Evolutionary conservation across 2,797 vertebrate species (phyloP).

Genomic region (Enteromius afrohamiltoni): DNA sequence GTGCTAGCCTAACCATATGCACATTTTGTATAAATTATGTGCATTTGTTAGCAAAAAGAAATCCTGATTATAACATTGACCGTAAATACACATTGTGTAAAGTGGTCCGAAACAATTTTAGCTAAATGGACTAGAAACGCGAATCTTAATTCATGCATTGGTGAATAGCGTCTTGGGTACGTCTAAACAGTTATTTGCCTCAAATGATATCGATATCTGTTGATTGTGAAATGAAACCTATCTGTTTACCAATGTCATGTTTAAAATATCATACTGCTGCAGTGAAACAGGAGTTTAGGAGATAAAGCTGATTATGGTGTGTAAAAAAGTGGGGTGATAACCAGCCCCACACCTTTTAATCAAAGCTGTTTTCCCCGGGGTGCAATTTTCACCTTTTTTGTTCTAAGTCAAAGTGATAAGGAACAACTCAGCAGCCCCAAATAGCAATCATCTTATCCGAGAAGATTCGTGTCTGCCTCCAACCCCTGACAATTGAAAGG

Average conservation of each 20-base stretch:
- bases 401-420: slow-evolving; percentile 65
- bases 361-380: slow-evolving; percentile 69
- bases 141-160: not conserved
- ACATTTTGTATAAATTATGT: too few relatives aligned
- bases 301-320: slow-evolving; percentile 53
- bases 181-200: not conserved
- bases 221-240: not conserved
- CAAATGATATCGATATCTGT: not conserved
- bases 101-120: not conserved
- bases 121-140: not conserved
- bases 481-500: slow-evolving; percentile 35
- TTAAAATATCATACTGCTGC: slow-evolving; percentile 12
- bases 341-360: slow-evolving; percentile 67
- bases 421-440: slow-evolving; percentile 63
- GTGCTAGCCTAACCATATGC: too few relatives aligned
- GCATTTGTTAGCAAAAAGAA: not conserved
- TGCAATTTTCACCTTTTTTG: slow-evolving; percentile 72
- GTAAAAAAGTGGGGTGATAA: slow-evolving; percentile 54
- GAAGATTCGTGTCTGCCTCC: slow-evolving; percentile 28
- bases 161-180: not conserved
- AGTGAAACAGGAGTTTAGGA: slow-evolving; percentile 46
- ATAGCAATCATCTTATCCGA: slow-evolving; percentile 56
- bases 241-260: not conserved
- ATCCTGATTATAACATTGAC: not conserved
- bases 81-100: not conserved